Conservation (phyloP, 1,140 invertebrate species). For the Aleiodes sp. region DNA sequence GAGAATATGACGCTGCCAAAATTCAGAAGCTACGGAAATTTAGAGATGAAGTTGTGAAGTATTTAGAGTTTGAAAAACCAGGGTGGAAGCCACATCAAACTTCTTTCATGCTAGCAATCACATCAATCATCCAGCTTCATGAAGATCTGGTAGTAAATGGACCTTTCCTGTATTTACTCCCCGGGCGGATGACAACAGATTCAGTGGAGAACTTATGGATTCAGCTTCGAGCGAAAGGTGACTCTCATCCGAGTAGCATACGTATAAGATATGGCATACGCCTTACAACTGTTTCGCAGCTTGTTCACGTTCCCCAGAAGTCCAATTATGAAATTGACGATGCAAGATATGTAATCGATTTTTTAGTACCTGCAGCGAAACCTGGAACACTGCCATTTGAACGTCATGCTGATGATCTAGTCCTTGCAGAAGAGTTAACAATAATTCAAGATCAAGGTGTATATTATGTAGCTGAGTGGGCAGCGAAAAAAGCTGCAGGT, state of each 20-base stretch:
- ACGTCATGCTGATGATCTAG: not conserved
- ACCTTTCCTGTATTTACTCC: constrained; percentile 12
- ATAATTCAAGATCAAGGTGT: not conserved
- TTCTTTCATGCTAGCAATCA: not conserved
- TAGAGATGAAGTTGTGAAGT: not conserved
- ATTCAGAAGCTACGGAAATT: not conserved
- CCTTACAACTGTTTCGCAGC: not conserved
- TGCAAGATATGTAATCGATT: not conserved
- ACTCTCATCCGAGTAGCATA: constrained; percentile 5
- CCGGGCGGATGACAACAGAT: constrained; percentile 14
- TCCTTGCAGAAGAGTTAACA: too few relatives aligned
- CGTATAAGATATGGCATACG: not conserved
- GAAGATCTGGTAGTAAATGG: not conserved
- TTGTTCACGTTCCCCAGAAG: not conserved
- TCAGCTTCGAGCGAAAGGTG: not conserved
- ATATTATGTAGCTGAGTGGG: not conserved
- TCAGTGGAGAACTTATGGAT: constrained; percentile 22
- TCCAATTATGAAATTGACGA: constrained; percentile 10
- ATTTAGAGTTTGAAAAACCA: not conserved
- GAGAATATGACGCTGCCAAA: not conserved
- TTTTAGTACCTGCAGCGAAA: too few relatives aligned
- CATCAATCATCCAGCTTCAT: not conserved
- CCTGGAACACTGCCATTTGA: not conserved
- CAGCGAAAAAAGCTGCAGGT: not conserved
- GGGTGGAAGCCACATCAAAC: constrained; percentile 17